These are phyloP conservation scores for Anguilla pacifica DNA, from an alignment of 2,797 vertebrate species.

Conservation along the genomic window DNA sequence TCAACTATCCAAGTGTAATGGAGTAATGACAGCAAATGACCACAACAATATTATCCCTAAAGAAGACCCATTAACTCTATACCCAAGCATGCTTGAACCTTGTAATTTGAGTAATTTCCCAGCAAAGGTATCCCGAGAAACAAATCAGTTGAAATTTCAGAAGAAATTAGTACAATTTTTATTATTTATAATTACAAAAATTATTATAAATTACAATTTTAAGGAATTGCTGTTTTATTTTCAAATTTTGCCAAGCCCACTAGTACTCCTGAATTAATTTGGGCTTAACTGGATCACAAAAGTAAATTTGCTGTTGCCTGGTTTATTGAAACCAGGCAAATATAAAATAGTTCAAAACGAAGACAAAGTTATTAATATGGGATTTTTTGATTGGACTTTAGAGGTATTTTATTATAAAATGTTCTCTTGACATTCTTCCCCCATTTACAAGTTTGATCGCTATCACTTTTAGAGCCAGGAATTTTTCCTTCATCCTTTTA, in stretches of 20 bases:
- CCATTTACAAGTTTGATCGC: background rate
- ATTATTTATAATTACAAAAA: too few relatives aligned
- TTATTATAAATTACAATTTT: background rate
- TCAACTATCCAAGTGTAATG: constrained; percentile 7
- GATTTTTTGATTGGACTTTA: background rate
- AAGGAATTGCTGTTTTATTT: constrained; percentile 3
- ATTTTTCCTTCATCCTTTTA: background rate
- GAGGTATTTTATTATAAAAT: background rate
- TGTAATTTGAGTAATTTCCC: constrained; percentile 16
- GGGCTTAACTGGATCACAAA: background rate
- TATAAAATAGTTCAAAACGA: too few relatives aligned
- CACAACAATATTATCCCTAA: constrained; percentile 12
- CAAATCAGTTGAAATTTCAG: constrained; percentile 4
- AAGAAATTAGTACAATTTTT: background rate
- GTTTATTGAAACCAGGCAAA: background rate
- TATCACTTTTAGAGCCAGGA: background rate
- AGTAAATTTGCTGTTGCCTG: background rate
- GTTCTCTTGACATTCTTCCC: background rate
- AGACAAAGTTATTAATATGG: background rate
- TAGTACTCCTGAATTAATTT: too few relatives aligned
- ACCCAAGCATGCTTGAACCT: background rate
- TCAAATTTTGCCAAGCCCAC: background rate
- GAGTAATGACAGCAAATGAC: constrained; percentile 14
- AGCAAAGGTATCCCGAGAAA: background rate
- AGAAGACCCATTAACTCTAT: constrained; percentile 13